These are phyloP conservation scores for Caenorhabditis sinica DNA, from an alignment of 2,888 invertebrate species.

Conservation along the genomic window DNA sequence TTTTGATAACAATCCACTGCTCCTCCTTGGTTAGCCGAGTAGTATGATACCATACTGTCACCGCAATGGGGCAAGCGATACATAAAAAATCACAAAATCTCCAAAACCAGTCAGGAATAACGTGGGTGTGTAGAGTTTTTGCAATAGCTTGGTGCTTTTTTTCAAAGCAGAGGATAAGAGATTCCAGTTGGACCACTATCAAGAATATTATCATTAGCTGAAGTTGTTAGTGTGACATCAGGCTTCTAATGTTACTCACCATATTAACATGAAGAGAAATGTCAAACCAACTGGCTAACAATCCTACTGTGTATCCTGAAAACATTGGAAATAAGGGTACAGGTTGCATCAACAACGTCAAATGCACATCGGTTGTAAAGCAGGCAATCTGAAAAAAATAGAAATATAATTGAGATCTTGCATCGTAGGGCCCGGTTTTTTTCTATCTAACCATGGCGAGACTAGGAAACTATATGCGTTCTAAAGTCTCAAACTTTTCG, in stretches of 20 bases:
- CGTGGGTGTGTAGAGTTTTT: neutral
- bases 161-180: neutral
- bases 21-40: neutral
- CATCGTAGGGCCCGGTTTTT: too few species aligned
- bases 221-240: too few species aligned
- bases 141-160: constrained; percentile 22
- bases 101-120: neutral
- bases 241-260: neutral
- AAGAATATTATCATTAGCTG: neutral
- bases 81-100: neutral
- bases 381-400: constrained; percentile 15
- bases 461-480: too few species aligned
- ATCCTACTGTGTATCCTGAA: neutral
- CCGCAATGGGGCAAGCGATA: neutral
- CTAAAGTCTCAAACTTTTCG: too few species aligned
- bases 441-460: too few species aligned
- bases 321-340: constrained; percentile 2
- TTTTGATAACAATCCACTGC: neutral
- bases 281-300: neutral
- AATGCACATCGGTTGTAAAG: neutral
- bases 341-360: constrained; percentile 20
- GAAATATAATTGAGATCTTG: too few species aligned
- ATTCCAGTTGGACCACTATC: neutral
- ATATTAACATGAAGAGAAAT: neutral
- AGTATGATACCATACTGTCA: neutral